Evolutionary conservation across 2,113 vertebrate genomes (phyloP).

Genomic region (Vimba vimba): DNA sequence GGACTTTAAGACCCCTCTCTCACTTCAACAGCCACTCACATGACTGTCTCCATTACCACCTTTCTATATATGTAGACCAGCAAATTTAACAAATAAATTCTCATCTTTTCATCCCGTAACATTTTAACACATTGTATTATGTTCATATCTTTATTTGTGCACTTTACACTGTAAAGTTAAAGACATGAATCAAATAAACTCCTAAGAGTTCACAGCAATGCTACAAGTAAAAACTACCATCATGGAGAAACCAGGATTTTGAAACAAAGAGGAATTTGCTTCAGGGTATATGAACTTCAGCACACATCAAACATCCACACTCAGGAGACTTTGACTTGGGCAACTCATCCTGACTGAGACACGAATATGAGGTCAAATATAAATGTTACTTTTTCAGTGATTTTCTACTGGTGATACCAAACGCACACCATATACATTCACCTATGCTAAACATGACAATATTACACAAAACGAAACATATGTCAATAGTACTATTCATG

Average conservation of each 20-base stretch:
- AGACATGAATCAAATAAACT: background rate
- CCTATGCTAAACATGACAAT: background rate
- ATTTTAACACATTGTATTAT: background rate
- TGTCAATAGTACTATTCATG: background rate
- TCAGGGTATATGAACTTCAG: background rate
- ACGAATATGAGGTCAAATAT: background rate
- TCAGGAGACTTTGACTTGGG: background rate
- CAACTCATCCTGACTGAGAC: background rate
- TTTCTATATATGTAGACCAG: background rate
- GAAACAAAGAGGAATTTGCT: conserved; percentile 16
- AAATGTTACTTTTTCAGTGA: background rate
- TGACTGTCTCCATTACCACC: too few species aligned
- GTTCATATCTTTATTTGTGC: too few species aligned
- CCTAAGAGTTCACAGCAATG: background rate
- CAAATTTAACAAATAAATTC: background rate
- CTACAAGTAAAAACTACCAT: too few species aligned
- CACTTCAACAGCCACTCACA: too few species aligned
- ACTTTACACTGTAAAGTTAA: background rate
- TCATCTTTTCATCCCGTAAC: background rate
- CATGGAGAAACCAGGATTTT: conserved; percentile 4
- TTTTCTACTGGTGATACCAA: too few species aligned
- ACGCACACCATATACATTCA: background rate
- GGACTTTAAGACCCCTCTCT: too few species aligned
- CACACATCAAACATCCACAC: background rate
- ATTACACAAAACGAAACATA: background rate